Base-by-base conservation (phyloP, 1,140 invertebrate genomes). In the Aphaenogaster rudis region DNA sequence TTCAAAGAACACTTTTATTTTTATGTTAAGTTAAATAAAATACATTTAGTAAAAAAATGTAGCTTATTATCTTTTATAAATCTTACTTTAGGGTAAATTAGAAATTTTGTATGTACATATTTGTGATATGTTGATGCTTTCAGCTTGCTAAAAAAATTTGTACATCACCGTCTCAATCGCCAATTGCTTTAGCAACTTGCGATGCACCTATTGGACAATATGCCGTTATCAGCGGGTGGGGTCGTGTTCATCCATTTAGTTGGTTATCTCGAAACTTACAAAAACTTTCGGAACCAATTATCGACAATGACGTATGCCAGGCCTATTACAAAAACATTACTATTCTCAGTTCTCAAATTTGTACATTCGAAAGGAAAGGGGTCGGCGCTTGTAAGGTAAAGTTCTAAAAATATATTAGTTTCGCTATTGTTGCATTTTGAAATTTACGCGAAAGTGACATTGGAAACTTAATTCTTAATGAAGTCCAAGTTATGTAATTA, bases 191-290 rank as follows among this genome's bases (percentile, higher is more conserved):
- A 86, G 92, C 94, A 7, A 86, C 36, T 21, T 76, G 33, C 3
- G 76, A 92, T 54, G 92, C 93, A 15, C 76, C 63, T 5, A 92
- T 88, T 64, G 93, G 92, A 33, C 92, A 90, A 76, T 0, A 80
- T 4, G 93, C 92, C 11, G 88, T 88, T 54, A 90, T 95, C 45
- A 94, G 91, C 54, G 95, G 95, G 8, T 96, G 95, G 95, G 95
- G 95, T 7, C 91, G 86, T 42, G 76, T 93, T 36, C 89, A 91
- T 15, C 79, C 79, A 7, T 28, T 9, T 36, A 61, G 63, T 33
- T 39, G 11, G 6, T 48, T 78, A 4, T 81, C 86, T 1, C 48
- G 48, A 17, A 36, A 79, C 2, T 78, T 90, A 17, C 76, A 79
- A 28, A 88, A 88, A 59, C 59, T 88, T 48, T 50, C 66, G n/a